These are phyloP conservation scores for Mesorhabditis spiculigera DNA, from an alignment of 2,888 invertebrate genomes.

Conservation along the genomic window DNA sequence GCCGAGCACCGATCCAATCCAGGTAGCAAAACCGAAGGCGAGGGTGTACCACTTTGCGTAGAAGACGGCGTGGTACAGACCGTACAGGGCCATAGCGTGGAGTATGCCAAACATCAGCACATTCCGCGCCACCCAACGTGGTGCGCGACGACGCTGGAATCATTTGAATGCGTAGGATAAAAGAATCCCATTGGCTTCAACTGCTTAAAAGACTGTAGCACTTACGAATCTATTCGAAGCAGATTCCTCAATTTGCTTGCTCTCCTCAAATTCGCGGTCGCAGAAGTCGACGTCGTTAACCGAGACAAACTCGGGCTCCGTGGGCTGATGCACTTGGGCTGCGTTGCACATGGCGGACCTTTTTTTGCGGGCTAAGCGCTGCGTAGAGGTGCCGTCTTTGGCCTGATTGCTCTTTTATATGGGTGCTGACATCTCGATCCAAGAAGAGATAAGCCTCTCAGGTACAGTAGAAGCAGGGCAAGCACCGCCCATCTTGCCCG, in stretches of 20 bases:
- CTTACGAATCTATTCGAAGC: neutral
- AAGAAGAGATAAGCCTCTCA: too few species aligned
- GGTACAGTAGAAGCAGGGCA: too few species aligned
- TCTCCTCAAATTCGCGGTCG: slow-evolving; percentile 4
- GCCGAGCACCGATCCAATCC: slow-evolving; percentile 71
- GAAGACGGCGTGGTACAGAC: slow-evolving; percentile 32
- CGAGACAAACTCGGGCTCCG: neutral
- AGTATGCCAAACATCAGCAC: slow-evolving; percentile 30
- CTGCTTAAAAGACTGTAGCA: neutral
- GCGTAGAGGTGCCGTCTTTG: too few species aligned
- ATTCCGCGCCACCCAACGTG: slow-evolving; percentile 21
- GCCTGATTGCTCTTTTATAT: too few species aligned
- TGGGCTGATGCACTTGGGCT: neutral
- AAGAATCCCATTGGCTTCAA: neutral
- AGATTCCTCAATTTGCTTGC: neutral
- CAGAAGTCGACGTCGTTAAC: slow-evolving; percentile 1
- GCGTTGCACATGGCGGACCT: too few species aligned
- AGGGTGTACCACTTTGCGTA: slow-evolving; percentile 38
- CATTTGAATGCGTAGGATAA: neutral
- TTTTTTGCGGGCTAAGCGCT: too few species aligned
- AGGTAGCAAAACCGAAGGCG: slow-evolving; percentile 29
- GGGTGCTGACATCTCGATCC: too few species aligned
- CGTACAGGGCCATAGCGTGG: slow-evolving; percentile 33
- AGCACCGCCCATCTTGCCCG: too few species aligned
- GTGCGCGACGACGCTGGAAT: slow-evolving; percentile 3